phyloP scores from a whole-genome alignment of 2,113 vertebrate genomes.

The Mormyrus lacerda region DNA sequence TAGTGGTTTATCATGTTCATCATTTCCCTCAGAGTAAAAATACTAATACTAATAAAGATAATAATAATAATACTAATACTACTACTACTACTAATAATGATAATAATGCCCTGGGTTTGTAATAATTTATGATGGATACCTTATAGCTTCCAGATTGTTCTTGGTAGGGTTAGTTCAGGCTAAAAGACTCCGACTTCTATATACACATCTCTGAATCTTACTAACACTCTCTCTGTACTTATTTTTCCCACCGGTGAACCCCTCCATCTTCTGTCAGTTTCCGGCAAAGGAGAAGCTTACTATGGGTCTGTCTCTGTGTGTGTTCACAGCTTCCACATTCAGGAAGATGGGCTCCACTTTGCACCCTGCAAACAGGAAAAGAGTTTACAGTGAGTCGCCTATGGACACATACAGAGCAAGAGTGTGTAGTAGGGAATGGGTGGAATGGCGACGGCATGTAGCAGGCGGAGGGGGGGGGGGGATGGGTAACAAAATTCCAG shows the following conservation, averaged over 20 bases:
- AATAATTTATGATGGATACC: not conserved
- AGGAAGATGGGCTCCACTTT: slow-evolving; percentile 78
- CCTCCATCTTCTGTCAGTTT: not conserved
- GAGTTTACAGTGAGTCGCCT: not conserved
- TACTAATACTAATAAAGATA: too few species aligned
- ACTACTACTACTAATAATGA: too few species aligned
- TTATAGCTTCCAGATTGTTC: not conserved
- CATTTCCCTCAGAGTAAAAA: not conserved
- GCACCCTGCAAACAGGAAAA: slow-evolving; percentile 62
- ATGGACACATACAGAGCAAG: not conserved
- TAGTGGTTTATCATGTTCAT: not conserved
- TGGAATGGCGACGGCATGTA: not conserved
- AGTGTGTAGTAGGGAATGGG: not conserved
- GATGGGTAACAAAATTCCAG: not conserved
- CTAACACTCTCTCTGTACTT: not conserved
- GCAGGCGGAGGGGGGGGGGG: not conserved
- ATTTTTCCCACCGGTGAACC: not conserved
- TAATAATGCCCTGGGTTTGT: not conserved
- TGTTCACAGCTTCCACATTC: slow-evolving; percentile 83
- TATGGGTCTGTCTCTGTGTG: slow-evolving; percentile 72
- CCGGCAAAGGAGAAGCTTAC: slow-evolving; percentile 49
- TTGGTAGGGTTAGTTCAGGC: not conserved
- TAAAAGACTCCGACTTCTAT: not conserved
- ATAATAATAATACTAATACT: too few species aligned
- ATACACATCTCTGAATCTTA: not conserved